Conservation (phyloP, 2,797 vertebrate genomes). For the Pseudochirops corinnae region DNA sequence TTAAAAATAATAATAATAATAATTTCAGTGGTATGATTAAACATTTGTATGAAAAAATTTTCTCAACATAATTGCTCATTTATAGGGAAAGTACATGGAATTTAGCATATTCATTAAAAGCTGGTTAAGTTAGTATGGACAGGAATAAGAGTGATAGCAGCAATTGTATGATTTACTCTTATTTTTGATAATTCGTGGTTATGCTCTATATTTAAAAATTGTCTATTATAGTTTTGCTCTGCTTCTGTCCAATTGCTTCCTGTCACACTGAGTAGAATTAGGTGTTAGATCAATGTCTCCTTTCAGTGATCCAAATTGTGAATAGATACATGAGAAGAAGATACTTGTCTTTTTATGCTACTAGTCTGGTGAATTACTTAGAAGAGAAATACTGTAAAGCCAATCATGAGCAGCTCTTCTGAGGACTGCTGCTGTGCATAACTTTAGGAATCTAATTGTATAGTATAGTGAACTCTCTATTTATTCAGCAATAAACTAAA, state of each 20-base stretch:
- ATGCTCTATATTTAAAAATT: slow-evolving; percentile 25
- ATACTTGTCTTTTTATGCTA: neutral
- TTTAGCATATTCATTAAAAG: neutral
- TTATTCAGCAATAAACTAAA: too few relatives aligned
- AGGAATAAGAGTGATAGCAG: slow-evolving; percentile 2
- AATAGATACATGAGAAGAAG: neutral
- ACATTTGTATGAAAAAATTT: neutral
- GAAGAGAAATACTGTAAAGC: neutral
- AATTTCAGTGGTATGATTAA: neutral
- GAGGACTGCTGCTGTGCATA: too few relatives aligned
- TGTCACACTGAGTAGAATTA: neutral
- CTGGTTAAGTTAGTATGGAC: neutral
- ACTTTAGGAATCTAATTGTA: too few relatives aligned
- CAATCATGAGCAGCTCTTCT: too few relatives aligned
- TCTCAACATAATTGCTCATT: neutral
- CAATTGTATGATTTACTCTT: neutral
- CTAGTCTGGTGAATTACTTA: neutral
- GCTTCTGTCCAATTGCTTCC: neutral
- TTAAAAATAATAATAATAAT: neutral
- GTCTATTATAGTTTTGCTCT: neutral
- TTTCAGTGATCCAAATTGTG: slow-evolving; percentile 34
- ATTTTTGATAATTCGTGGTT: slow-evolving; percentile 11
- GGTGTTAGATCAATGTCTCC: slow-evolving; percentile 8
- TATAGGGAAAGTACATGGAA: neutral
- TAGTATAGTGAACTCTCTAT: too few relatives aligned